Evolutionary conservation across 53 echinoderm and acorn worm genomes (phyloP), one percentile per base, ranked within the genome.

Genomic region (Patiria pectinifera): DNA sequence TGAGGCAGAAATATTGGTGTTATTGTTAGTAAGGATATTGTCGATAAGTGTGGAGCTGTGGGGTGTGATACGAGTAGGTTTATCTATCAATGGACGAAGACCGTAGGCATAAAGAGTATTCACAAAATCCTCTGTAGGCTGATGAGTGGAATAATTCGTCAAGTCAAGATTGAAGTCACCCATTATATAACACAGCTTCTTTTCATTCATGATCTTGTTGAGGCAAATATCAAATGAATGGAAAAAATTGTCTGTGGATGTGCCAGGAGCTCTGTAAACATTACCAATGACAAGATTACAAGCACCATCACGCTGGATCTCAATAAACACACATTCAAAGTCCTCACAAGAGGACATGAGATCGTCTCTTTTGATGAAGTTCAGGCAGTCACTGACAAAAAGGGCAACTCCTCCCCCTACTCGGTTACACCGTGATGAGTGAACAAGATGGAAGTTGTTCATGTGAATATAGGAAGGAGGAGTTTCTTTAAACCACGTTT

Each of bases 91-190:
- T 12, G 82, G 88, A 59, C 26, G 48, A 71, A 81, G 87, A 53
- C 88, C 63, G 21, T 78, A 80, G 18, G 86, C 78, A 87, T 80
- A 86, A 49, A 87, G 49, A 45, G 86, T 82, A 53, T 87, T 53
- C 16, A 71, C 69, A 78, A 93, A 93, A 62, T 82, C 70, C 18
- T 78, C 69, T 8, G 70, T 59, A 45, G 58, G 59, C 7, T 69
- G 43, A 48, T 86, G 70, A 2, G 62, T 21, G 26, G 23, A 45
- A 72, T 44, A 82, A 16, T 82, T 71, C 19, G 72, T 6, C 12
- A 92, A 35, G 48, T 92, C 22, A 10, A 92, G 23, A 77, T 85
- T 85, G 76, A 92, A 93, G 49, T 93, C 82, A 58, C 82, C 83
- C 75, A 88, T 75, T 25, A 88, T 83, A 58, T 81, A 81, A 82